phyloP scores from a whole-genome alignment of 2,113 vertebrate genomes.

The Leucosticte australis region DNA sequence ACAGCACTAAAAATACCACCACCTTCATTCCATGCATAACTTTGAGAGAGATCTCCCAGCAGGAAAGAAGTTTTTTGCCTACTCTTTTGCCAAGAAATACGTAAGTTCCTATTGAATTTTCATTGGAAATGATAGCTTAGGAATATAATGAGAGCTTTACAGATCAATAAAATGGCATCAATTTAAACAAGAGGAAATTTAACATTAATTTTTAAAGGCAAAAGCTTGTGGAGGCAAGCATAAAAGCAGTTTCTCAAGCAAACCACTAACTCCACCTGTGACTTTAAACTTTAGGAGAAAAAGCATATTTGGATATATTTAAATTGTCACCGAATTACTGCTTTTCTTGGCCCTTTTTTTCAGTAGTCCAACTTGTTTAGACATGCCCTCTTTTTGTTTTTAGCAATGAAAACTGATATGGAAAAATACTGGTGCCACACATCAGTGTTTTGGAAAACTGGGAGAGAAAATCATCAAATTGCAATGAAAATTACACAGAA shows the following conservation, averaged over 20 bases:
- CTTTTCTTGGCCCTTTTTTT: not conserved
- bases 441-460: not conserved
- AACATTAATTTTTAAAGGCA: not conserved
- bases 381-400: not conserved
- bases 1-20: not conserved
- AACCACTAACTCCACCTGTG: not conserved
- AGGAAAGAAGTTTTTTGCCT: not conserved
- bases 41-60: not conserved
- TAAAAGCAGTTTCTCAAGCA: not conserved
- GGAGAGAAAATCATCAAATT: not conserved
- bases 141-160: not conserved
- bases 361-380: not conserved
- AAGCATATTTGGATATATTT: not conserved
- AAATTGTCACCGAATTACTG: not conserved
- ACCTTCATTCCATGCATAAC: not conserved
- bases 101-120: not conserved
- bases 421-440: not conserved
- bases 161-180: not conserved
- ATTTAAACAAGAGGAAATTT: not conserved
- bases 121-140: not conserved
- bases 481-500: not conserved
- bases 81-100: not conserved
- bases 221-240: not conserved
- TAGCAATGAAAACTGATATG: not conserved
- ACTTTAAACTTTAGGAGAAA: not conserved